Evolutionary conservation across 2,113 vertebrate species (phyloP), one percentile per base, ranked within the genome.

Genomic region (Lycocorax pyrrhopterus): DNA sequence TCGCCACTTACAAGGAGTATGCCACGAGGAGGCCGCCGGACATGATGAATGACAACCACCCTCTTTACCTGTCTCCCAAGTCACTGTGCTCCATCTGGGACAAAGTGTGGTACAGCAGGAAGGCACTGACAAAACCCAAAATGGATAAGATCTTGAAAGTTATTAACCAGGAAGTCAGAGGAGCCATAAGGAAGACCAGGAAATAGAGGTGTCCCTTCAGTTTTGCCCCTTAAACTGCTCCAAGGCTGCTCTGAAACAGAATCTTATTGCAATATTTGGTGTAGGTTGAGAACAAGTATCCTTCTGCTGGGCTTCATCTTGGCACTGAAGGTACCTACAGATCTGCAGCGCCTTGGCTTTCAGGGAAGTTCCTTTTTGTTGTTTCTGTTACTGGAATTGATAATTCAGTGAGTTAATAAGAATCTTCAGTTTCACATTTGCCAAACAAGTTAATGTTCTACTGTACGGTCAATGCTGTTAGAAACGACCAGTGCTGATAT

Each of bases 51-150:
- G 60, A 81, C 39, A 8, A 19, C 0, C 69, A 93, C 7, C 94
- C 96, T 0, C 91, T 97, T 6, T 97, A 96, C 22, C 89, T 97
- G 3, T 11, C 37, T 7, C 96, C 95, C 76, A 96, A 18, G 19
- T 20, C 73, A 2, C 53, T 79, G 12, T 89, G 30, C 64, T 89
- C 78, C 13, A 0, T 78, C 3, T 95, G 95, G 72, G 94, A 96
- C 51, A 30, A 88, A 4, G 58, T 37, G 4, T 97, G 97, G 97
- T 97, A 94, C 94, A 53, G n/a, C 16, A 87, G 44, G 4, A 93
- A 72, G 52, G 14, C 92, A 2, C 67, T 97, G 75, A 32, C 79
- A 58, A 90, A 64, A 60, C 10, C 7, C 84, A 93, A 22, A 44
- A 35, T 92, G 10, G 35, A 74, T 26, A 95, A 88, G 58, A 87